phyloP scores from a whole-genome alignment of 2,888 invertebrate species.

The Bruchidius siliquastri region DNA sequence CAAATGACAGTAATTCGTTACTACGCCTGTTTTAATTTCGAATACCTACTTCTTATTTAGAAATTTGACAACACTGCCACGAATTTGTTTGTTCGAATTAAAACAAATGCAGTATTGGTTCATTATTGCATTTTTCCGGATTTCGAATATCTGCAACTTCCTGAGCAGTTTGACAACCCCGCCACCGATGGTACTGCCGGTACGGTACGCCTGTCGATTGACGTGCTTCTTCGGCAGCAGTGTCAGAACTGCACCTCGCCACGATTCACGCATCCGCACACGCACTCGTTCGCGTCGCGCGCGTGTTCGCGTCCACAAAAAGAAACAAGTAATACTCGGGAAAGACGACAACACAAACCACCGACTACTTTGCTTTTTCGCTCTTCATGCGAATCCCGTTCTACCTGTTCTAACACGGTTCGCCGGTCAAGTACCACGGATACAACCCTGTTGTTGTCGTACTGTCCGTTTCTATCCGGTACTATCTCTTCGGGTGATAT shows the following conservation, averaged over 20 bases:
- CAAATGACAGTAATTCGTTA: too few relatives aligned
- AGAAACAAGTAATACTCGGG: neutral
- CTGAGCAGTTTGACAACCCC: neutral
- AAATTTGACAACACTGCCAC: too few relatives aligned
- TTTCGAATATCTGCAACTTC: too few relatives aligned
- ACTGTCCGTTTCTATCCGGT: neutral
- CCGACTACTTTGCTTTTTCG: neutral
- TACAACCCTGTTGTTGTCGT: neutral
- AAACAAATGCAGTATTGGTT: too few relatives aligned
- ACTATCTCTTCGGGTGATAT: neutral
- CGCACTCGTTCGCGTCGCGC: neutral
- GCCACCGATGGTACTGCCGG: neutral
- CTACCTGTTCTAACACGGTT: neutral
- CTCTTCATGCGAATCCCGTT: neutral
- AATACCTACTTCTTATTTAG: too few relatives aligned
- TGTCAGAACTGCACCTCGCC: neutral
- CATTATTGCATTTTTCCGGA: too few relatives aligned
- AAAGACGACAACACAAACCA: neutral
- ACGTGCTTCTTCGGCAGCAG: neutral
- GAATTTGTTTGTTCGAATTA: too few relatives aligned
- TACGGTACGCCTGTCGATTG: neutral
- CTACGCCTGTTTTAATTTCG: too few relatives aligned
- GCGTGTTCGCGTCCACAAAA: neutral
- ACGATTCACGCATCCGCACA: neutral
- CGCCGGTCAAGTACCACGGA: neutral